phyloP scores from a whole-genome alignment of 2,888 invertebrate genomes.

The Agonopterix arenella region DNA sequence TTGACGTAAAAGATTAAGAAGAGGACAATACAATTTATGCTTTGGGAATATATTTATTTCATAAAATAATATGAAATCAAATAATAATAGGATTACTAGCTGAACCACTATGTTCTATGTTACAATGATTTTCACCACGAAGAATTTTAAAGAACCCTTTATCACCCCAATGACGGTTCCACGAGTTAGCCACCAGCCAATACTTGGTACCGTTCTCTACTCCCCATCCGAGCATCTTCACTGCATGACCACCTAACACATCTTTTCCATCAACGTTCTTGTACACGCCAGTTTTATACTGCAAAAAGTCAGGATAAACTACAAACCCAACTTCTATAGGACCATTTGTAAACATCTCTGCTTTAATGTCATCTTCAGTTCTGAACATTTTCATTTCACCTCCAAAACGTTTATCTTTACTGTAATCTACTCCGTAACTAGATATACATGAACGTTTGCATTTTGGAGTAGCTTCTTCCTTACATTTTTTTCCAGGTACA shows the following conservation, averaged over 20 bases:
- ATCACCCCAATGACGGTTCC: constrained; percentile 91
- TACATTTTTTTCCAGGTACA: constrained; percentile 81
- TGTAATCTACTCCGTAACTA: no score
- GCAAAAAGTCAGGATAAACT: constrained; percentile 85
- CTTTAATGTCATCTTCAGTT: constrained; percentile 73
- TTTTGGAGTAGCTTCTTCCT: no score
- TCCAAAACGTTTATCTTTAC: no score
- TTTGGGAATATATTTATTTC: constrained; percentile 32
- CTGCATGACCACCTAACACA: constrained; percentile 84
- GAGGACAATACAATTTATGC: no score
- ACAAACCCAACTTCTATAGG: constrained; percentile 88
- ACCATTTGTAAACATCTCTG: constrained; percentile 85
- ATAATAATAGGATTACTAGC: no score
- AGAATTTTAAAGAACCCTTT: constrained; percentile 73
- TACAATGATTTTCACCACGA: no score
- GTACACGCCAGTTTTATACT: constrained; percentile 64
- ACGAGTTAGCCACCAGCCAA: constrained; percentile 90
- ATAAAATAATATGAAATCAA: no score
- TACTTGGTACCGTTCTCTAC: constrained; percentile 81
- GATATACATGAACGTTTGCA: no score
- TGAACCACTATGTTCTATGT: no score
- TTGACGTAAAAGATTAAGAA: no score
- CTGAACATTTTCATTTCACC: no score
- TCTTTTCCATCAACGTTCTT: not conserved
- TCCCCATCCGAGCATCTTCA: constrained; percentile 89